A percentile compares a stretch with the other conserved stretches of the same genome.
Conservation (phyloP, 2,888 invertebrate species). For the Embidobia sp. region DNA sequence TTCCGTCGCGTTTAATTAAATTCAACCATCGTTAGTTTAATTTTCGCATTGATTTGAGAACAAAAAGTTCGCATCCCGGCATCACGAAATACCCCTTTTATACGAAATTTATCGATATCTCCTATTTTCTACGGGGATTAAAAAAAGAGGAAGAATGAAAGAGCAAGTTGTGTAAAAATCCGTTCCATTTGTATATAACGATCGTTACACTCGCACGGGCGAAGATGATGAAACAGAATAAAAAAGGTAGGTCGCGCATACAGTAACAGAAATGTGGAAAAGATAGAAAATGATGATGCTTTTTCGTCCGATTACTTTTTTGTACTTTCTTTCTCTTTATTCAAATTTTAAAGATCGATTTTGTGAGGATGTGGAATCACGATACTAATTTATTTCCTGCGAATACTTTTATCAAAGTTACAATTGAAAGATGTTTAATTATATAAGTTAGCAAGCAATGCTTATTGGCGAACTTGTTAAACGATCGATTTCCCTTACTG, state of each 20-base stretch:
- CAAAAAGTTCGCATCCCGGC: conserved; percentile 45
- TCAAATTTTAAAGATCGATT: conserved; percentile 56
- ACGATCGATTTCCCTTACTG: conserved; percentile 36
- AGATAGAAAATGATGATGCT: conserved; percentile 65
- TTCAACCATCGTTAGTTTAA: conserved; percentile 31
- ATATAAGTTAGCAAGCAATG: conserved; percentile 29
- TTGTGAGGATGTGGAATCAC: conserved; percentile 17
- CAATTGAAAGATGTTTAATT: conserved; percentile 38
- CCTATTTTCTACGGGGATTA: conserved; percentile 56
- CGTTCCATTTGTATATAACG: conserved; percentile 64
- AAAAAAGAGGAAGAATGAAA: conserved; percentile 46
- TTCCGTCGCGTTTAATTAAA: conserved; percentile 30
- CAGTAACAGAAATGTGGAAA: conserved; percentile 58
- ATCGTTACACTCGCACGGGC: conserved; percentile 63
- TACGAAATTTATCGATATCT: conserved; percentile 58
- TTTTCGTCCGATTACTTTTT: conserved; percentile 61
- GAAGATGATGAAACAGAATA: conserved; percentile 66
- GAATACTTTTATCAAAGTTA: conserved; percentile 39
- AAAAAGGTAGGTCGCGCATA: conserved; percentile 62
- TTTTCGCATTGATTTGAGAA: conserved; percentile 46
- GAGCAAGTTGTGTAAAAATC: conserved; percentile 61
- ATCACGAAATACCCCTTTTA: conserved; percentile 45
- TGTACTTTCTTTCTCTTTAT: conserved; percentile 33
- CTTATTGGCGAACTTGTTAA: conserved; percentile 24
- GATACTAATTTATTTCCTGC: conserved; percentile 42